phyloP scores from a whole-genome alignment of 1,140 invertebrate genomes.

The Drosophila grimshawi region DNA sequence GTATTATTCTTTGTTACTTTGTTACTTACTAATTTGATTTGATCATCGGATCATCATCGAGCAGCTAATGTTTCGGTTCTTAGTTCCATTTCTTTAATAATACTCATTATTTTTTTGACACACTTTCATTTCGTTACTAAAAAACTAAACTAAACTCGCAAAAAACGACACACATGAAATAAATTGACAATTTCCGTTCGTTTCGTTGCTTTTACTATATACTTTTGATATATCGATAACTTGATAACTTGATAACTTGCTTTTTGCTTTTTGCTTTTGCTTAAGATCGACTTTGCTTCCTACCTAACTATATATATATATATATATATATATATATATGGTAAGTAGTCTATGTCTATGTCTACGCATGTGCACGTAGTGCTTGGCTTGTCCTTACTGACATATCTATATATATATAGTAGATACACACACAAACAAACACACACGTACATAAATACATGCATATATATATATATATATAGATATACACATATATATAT shows the following conservation, averaged over 20 bases:
- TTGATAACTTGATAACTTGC: slow-evolving; percentile 25
- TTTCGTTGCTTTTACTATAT: slow-evolving; percentile 50
- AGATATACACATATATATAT: slow-evolving; percentile 15
- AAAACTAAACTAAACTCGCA: not conserved
- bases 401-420: no score
- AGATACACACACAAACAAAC: not conserved
- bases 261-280: slow-evolving; percentile 70
- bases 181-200: slow-evolving; percentile 12
- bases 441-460: slow-evolving; percentile 29
- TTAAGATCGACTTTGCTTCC: slow-evolving; percentile 37
- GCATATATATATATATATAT: slow-evolving; percentile 23
- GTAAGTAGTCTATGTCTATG: not conserved
- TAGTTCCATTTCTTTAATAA: slow-evolving; percentile 18
- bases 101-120: slow-evolving; percentile 5
- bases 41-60: not conserved
- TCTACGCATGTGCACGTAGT: slow-evolving; percentile 11
- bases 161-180: slow-evolving; percentile 28
- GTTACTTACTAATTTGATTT: not conserved
- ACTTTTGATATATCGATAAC: slow-evolving; percentile 39
- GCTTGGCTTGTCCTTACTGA: not conserved
- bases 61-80: slow-evolving; percentile 23
- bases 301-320: slow-evolving; percentile 13
- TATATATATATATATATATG: not conserved
- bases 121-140: slow-evolving; percentile 18
- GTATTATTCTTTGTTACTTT: slow-evolving; percentile 6